Conservation (phyloP, 2,797 vertebrate genomes). For the Sparus aurata region DNA sequence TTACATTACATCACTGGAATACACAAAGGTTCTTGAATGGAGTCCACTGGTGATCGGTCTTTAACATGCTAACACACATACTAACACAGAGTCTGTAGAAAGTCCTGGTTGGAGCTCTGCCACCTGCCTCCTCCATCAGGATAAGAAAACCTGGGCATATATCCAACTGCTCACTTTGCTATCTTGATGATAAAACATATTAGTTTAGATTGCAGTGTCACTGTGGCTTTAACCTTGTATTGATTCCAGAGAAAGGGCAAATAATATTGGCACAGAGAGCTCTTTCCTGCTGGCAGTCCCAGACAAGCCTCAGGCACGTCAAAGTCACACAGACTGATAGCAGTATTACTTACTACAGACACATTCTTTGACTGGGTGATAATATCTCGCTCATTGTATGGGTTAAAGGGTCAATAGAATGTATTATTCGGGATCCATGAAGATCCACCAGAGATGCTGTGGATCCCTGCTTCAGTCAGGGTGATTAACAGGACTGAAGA, state of each 20-base stretch:
- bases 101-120: constrained; percentile 27
- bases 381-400: not conserved
- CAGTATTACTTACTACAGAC: not conserved
- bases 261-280: constrained; percentile 1
- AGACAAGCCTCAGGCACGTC: not conserved
- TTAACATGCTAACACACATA: not conserved
- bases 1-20: not conserved
- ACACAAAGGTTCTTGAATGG: not conserved
- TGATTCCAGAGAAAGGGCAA: not conserved
- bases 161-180: constrained; percentile 35
- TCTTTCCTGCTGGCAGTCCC: not conserved
- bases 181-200: constrained; percentile 44
- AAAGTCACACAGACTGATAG: not conserved
- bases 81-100: not conserved
- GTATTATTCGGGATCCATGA: not conserved
- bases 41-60: not conserved
- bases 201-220: constrained; percentile 25
- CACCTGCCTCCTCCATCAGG: constrained; percentile 1
- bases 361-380: not conserved
- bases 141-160: constrained; percentile 27
- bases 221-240: constrained; percentile 37
- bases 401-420: not conserved
- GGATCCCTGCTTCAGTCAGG: no score
- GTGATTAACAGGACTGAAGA: no score
- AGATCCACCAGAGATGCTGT: not conserved